A percentile compares a stretch with the other conserved stretches of the same genome.
These are phyloP conservation scores for Chrysocyon brachyurus DNA, from an alignment of 2,797 vertebrate species.

Conservation along the genomic window DNA sequence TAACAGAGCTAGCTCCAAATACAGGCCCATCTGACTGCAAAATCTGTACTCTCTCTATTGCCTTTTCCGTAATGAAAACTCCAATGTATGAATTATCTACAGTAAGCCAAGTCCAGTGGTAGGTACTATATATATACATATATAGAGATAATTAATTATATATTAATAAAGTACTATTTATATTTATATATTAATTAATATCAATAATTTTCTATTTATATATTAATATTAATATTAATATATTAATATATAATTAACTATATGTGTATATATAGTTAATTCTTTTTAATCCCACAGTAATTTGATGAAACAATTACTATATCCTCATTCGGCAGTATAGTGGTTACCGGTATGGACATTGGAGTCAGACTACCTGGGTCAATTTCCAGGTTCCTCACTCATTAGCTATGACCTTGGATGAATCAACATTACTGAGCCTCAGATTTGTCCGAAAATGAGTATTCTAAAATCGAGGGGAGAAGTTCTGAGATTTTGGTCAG, in stretches of 20 bases:
- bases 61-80: neutral
- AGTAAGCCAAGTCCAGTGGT: neutral
- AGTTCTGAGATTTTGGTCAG: neutral
- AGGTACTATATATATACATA: neutral
- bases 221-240: neutral
- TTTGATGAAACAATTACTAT: neutral
- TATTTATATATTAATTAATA: neutral
- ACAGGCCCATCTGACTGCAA: neutral
- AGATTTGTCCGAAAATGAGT: neutral
- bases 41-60: neutral
- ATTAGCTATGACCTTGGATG: neutral
- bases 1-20: neutral
- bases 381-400: neutral
- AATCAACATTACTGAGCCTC: neutral
- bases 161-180: neutral
- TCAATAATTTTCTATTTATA: no score
- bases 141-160: no score
- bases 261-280: neutral
- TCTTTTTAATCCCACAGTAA: neutral
- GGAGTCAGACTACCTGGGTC: neutral
- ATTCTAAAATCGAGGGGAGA: neutral
- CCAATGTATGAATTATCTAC: neutral
- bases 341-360: neutral
- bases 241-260: no score
- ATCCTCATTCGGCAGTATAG: neutral